phyloP scores from a whole-genome alignment of 2,888 invertebrate genomes.

The Dolichopus griseipennis region DNA sequence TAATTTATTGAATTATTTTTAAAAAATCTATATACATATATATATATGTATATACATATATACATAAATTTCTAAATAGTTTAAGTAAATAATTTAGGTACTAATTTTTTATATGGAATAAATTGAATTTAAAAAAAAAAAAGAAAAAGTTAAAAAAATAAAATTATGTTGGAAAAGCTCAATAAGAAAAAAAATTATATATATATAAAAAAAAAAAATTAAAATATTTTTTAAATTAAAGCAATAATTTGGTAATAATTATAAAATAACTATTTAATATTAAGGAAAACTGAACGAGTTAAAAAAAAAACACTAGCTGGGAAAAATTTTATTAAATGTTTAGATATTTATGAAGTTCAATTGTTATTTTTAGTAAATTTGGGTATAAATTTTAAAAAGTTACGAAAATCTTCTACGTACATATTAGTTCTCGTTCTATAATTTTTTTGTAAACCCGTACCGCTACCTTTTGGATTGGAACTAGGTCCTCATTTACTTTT shows the following conservation, averaged over 20 bases:
- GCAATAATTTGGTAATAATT: neutral
- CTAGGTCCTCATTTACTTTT: no score
- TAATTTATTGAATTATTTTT: neutral
- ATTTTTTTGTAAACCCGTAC: no score
- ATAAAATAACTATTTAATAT: neutral
- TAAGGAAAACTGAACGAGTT: neutral
- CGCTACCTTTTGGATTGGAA: no score
- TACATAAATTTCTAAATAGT: neutral
- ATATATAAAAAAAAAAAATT: neutral
- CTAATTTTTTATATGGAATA: neutral
- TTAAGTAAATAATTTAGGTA: neutral
- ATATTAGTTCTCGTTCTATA: no score
- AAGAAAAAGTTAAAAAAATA: neutral
- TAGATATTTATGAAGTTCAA: no score
- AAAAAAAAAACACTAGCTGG: neutral
- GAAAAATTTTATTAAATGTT: neutral
- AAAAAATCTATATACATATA: neutral
- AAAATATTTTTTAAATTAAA: neutral
- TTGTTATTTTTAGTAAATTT: no score
- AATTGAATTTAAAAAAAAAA: neutral
- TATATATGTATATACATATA: neutral
- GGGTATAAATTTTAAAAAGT: no score
- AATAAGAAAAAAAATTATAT: neutral
- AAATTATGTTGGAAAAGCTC: neutral
- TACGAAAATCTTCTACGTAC: no score